These are phyloP conservation scores for Agapornis roseicollis DNA, from an alignment of 2,113 vertebrate genomes.

Conservation along the genomic window DNA sequence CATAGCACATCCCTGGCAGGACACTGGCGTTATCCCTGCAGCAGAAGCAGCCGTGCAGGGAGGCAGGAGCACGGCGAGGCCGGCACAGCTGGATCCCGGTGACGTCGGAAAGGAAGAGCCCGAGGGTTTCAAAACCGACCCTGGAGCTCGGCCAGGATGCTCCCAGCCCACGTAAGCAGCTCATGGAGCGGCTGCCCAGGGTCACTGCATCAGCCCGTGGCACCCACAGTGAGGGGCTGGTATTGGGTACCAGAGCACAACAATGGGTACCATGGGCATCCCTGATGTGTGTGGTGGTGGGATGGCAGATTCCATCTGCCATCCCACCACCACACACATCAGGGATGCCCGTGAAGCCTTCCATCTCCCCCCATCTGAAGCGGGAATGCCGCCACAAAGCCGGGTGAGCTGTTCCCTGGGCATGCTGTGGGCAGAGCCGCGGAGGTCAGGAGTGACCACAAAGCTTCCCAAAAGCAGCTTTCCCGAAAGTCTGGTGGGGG, in stretches of 20 bases:
- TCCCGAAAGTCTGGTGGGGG: background rate
- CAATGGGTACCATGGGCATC: background rate
- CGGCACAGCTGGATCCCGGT: conserved; percentile 22
- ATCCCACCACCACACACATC: background rate
- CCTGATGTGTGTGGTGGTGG: background rate
- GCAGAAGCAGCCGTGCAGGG: no score
- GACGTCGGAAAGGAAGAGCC: conserved; percentile 52
- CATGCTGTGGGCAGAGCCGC: conserved; percentile 29
- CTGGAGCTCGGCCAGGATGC: background rate
- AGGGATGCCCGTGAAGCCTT: background rate
- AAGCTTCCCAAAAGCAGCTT: background rate
- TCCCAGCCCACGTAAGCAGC: conserved; percentile 47
- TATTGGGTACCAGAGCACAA: accelerated
- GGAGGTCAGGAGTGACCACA: background rate
- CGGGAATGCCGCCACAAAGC: background rate
- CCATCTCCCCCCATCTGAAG: background rate
- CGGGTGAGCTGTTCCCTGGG: conserved; percentile 51
- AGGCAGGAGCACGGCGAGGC: background rate
- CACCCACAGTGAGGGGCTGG: background rate
- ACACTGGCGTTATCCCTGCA: background rate
- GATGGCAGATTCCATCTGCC: no score
- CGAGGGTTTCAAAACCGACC: conserved; percentile 32
- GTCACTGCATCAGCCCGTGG: background rate
- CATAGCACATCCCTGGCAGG: background rate
- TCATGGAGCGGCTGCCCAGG: background rate